Evolutionary conservation across 2,797 vertebrate genomes (phyloP), one percentile per base, ranked within the genome.

Genomic region (Hozukius guyotensis): DNA sequence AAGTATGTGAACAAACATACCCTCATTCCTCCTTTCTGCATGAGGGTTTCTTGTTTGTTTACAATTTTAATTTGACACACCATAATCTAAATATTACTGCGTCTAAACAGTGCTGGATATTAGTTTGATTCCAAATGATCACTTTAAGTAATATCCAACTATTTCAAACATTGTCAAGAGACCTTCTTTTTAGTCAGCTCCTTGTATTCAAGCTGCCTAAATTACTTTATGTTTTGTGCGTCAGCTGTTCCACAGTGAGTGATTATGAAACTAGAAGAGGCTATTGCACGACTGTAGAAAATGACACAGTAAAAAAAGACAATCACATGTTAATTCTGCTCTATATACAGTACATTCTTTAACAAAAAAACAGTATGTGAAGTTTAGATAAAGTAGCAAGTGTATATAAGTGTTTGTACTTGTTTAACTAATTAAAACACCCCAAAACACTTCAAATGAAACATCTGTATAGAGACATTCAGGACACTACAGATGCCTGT

Each of bases 111-210:
- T 59, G 25, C 1, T 10, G 61, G 12, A 16, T 16, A 46, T 68
- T 53, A 29, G 29, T 14, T 66, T 7, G 2, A 31, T 66, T 70
- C 14, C 42, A 64, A 38, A 57, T 62, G 3, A 57, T 49, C 29
- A 59, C 8, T 6, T 29, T 29, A 69, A 36, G 6, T 63, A 25
- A 52, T 9, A 8, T 61, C 31, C 27, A 67, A 72, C 59, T 72
- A 46, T 32, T 55, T 14, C 13, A 72, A 74, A 81, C 72, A 65
- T 20, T 72, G 76, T 72, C 65, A 3, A 12, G n/a, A 74, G 24
- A 22, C 29, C 42, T 72, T 83, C 52, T 56, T 62, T 32, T 32
- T 18, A 8, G 4, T 34, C 29, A 13, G 59, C 11, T 36, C 4
- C 38, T 60, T 42, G 9, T 42, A 16, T 57, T 82, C 8, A 32